Evolutionary conservation across 2,113 vertebrate species (phyloP).

Genomic region (Anarhynchus alexandrinus): DNA sequence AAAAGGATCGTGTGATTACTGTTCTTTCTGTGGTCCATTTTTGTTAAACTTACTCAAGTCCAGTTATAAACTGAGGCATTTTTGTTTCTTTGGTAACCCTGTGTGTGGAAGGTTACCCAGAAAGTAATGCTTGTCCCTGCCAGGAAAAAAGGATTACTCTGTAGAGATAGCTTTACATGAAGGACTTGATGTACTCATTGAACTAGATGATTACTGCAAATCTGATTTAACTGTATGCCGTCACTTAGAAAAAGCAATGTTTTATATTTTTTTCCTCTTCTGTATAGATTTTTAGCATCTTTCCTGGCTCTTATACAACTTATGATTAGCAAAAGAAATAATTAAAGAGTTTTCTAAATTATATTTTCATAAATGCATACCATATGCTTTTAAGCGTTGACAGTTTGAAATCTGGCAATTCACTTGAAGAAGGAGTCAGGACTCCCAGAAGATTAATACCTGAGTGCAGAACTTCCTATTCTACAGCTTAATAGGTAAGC

Average conservation of each 20-base stretch:
- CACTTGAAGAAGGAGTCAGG: background rate
- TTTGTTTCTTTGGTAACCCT: background rate
- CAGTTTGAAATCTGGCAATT: constrained; percentile 23
- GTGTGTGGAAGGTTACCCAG: background rate
- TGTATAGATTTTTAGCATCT: background rate
- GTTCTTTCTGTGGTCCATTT: background rate
- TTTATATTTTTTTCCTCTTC: background rate
- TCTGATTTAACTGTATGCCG: background rate
- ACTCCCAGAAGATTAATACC: constrained; percentile 40
- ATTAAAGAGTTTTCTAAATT: constrained; percentile 34
- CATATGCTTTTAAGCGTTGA: background rate
- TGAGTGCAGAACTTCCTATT: constrained; percentile 62
- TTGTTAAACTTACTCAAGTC: background rate
- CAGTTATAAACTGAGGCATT: background rate
- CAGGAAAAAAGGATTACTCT: background rate
- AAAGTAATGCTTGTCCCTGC: background rate
- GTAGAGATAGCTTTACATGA: background rate
- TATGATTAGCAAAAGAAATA: constrained; percentile 37
- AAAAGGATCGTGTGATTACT: background rate
- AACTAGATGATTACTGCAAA: background rate
- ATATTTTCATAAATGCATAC: constrained; percentile 32
- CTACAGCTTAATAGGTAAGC: constrained; percentile 35
- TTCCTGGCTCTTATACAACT: constrained; percentile 16
- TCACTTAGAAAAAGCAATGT: background rate
- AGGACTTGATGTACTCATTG: background rate